These are phyloP conservation scores for Tubiluchus corallicola DNA, from an alignment of 2,888 invertebrate species.

Conservation along the genomic window DNA sequence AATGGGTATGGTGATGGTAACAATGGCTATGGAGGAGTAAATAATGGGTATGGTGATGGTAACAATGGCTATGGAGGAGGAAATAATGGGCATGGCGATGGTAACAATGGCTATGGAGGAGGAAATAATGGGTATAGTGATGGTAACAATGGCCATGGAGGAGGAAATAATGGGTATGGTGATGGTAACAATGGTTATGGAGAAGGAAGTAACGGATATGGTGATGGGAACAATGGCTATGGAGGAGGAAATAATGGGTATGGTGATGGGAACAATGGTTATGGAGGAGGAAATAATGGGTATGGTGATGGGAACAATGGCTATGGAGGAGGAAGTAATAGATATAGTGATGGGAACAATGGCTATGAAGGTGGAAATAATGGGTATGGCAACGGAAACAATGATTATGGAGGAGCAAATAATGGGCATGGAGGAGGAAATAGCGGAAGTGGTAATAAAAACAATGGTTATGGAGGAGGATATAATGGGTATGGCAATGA, in stretches of 20 bases:
- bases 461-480: not conserved
- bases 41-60: not conserved
- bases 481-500: not conserved
- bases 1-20: too few relatives aligned
- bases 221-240: not conserved
- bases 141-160: not conserved
- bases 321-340: not conserved
- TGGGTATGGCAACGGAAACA: not conserved
- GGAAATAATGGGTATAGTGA: not conserved
- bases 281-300: not conserved
- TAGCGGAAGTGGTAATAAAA: not conserved
- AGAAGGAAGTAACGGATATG: not conserved
- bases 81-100: not conserved
- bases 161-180: not conserved
- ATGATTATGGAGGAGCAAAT: too few relatives aligned
- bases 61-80: not conserved
- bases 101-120: not conserved
- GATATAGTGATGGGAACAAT: not conserved
- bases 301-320: too few relatives aligned
- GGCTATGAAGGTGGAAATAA: not conserved
- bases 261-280: not conserved
- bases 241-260: not conserved
- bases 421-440: too few relatives aligned
- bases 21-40: too few relatives aligned
- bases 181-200: constrained; percentile 1